These are phyloP conservation scores for Pelmatolapia mariae DNA, from an alignment of 2,113 vertebrate species.

Conservation along the genomic window DNA sequence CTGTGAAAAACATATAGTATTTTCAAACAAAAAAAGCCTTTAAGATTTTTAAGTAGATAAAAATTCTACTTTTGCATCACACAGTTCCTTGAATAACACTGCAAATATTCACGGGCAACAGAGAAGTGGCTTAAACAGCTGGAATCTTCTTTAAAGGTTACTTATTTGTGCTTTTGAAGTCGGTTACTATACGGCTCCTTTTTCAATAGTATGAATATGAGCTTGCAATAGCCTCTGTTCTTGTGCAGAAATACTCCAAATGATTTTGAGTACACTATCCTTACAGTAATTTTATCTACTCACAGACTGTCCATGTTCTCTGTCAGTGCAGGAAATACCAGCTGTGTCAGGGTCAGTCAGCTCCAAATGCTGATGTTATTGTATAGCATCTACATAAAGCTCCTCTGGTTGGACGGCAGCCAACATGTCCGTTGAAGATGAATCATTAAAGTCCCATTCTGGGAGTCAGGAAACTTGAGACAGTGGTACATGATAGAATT, in stretches of 20 bases:
- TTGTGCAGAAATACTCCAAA: background rate
- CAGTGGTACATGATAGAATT: background rate
- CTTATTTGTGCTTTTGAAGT: background rate
- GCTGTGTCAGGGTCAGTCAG: background rate
- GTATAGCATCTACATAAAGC: background rate
- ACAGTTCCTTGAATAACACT: background rate
- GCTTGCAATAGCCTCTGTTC: background rate
- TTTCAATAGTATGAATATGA: background rate
- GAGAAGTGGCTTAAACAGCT: background rate
- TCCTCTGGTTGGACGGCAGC: background rate
- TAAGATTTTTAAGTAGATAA: background rate
- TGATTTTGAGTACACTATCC: background rate
- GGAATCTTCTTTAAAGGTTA: background rate
- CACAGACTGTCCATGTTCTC: background rate
- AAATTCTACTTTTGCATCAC: background rate
- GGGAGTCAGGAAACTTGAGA: background rate
- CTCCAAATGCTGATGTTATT: background rate
- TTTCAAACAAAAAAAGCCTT: background rate
- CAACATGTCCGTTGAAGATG: background rate
- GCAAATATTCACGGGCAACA: background rate
- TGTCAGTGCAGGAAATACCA: background rate
- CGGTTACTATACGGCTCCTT: background rate
- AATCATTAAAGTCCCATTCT: background rate
- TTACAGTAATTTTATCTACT: background rate
- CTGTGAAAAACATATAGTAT: background rate